phyloP scores from a whole-genome alignment of 2,888 invertebrate genomes.

The Epinotia nisella region DNA sequence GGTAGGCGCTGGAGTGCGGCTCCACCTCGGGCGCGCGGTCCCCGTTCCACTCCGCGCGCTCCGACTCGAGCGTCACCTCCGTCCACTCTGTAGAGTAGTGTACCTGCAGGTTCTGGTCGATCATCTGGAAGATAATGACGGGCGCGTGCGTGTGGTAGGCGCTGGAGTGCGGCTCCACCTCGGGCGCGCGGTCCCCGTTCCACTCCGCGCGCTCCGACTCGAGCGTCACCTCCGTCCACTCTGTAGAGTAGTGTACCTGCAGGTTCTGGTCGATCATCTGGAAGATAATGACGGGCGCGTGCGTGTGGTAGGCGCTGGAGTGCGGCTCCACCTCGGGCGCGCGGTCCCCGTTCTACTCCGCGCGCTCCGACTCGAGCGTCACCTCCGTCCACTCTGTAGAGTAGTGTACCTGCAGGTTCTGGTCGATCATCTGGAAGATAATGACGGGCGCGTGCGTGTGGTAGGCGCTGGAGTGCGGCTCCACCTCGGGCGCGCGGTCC shows the following conservation, averaged over 20 bases:
- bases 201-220: slow-evolving; percentile 97
- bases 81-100: slow-evolving; percentile 94
- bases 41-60: slow-evolving; percentile 96
- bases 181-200: slow-evolving; percentile 92
- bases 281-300: slow-evolving; percentile 91
- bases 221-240: slow-evolving; percentile 98
- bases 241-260: slow-evolving; percentile 80
- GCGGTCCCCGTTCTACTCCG: slow-evolving; percentile 94
- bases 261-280: slow-evolving; percentile 99
- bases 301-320: neutral
- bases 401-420: slow-evolving; percentile 89
- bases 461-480: slow-evolving; percentile 91
- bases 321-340: slow-evolving; percentile 83
- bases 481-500: slow-evolving; percentile 91
- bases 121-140: slow-evolving; percentile 99
- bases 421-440: slow-evolving; percentile 99
- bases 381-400: slow-evolving; percentile 95
- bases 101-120: slow-evolving; percentile 96
- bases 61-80: slow-evolving; percentile 95
- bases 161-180: slow-evolving; percentile 90
- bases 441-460: slow-evolving; percentile 98
- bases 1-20: slow-evolving; percentile 91
- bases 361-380: slow-evolving; percentile 94
- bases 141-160: slow-evolving; percentile 97
- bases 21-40: slow-evolving; percentile 92